Evolutionary conservation across 2,888 invertebrate species (phyloP).

Genomic region (Gryllus longicercus): DNA sequence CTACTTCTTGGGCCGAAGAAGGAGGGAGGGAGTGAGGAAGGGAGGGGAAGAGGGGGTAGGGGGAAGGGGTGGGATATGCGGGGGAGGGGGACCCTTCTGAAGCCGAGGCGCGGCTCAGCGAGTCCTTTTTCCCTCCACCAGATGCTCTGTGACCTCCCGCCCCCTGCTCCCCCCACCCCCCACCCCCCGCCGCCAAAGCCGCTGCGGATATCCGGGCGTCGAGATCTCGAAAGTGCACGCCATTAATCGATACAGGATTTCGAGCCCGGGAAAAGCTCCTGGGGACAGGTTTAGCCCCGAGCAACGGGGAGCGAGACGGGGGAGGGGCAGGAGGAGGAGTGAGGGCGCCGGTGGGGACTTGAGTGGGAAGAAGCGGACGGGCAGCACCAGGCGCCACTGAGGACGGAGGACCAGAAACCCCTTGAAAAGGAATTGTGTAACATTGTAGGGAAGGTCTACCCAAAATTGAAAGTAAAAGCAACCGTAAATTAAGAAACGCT

Average conservation of each 20-base stretch:
- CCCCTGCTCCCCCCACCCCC: background rate
- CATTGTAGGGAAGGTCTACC: background rate
- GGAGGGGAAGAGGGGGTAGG: fast-evolving
- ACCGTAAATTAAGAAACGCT: too few species aligned
- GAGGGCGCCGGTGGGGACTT: background rate
- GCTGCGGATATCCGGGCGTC: background rate
- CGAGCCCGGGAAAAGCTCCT: background rate
- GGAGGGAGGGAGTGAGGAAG: too few species aligned
- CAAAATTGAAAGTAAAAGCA: too few species aligned
- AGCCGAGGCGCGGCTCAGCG: background rate
- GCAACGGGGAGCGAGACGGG: background rate
- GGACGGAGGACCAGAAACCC: background rate
- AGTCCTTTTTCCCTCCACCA: background rate
- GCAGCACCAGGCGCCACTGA: background rate
- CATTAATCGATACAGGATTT: conserved; percentile 10
- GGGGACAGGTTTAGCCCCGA: conserved; percentile 8
- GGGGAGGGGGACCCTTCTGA: too few species aligned
- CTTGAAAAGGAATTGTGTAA: background rate
- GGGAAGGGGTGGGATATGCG: too few species aligned
- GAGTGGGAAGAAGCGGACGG: background rate
- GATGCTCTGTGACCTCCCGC: background rate
- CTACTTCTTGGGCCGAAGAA: background rate
- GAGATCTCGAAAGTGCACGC: conserved; percentile 17
- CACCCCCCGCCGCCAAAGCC: background rate
- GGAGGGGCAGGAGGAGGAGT: background rate